Conservation (phyloP, 1,140 invertebrate genomes). For the Sarcophaga bullata region DNA sequence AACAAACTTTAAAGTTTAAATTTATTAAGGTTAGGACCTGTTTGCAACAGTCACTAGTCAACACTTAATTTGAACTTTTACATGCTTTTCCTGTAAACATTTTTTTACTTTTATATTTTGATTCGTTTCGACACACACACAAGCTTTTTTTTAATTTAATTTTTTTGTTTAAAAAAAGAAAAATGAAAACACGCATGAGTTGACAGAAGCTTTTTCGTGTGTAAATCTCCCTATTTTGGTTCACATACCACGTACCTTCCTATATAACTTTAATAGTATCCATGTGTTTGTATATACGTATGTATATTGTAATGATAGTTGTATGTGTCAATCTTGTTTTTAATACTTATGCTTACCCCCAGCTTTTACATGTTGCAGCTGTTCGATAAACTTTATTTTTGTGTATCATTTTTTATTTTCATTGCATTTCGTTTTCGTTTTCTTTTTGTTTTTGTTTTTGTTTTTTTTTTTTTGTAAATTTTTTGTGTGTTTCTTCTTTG, state of each 20-base stretch:
- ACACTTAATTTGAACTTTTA: slow-evolving; percentile 32
- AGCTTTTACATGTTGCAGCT: neutral
- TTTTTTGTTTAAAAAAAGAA: neutral
- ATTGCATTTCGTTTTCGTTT: no score
- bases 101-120: slow-evolving; percentile 20
- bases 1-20: no score
- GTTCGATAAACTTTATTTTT: slow-evolving; percentile 13
- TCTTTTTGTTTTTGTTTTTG: neutral
- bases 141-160: neutral
- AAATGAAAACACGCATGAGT: slow-evolving; percentile 36
- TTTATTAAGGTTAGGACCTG: neutral
- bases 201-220: slow-evolving; percentile 29
- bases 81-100: neutral
- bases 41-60: neutral
- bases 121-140: neutral
- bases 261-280: neutral
- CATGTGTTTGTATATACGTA: no score
- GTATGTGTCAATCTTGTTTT: slow-evolving; percentile 13
- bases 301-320: neutral
- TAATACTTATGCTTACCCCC: neutral
- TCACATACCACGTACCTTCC: no score
- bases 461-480: neutral
- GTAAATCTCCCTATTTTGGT: no score
- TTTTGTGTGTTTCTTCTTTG: neutral
- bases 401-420: neutral